phyloP scores from a whole-genome alignment of 1,140 invertebrate species.

The Drosophila malerkotliana region DNA sequence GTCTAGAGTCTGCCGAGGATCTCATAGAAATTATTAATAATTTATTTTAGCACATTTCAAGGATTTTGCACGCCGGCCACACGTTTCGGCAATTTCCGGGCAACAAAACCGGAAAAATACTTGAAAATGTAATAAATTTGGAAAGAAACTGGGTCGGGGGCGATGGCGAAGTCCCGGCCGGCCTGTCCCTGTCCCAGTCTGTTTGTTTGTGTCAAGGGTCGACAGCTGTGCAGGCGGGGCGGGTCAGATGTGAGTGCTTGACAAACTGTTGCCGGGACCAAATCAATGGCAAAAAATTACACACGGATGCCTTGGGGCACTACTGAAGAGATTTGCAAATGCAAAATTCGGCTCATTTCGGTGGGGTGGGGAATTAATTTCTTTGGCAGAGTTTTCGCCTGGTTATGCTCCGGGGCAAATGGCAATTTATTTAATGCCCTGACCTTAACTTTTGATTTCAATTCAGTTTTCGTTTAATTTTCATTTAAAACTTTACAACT shows the following conservation, averaged over 20 bases:
- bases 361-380: conserved; percentile 53
- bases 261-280: conserved; percentile 66
- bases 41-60: conserved; percentile 77
- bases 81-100: conserved; percentile 78
- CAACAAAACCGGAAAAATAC: conserved; percentile 77
- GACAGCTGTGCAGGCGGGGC: conserved; percentile 26
- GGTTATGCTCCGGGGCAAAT: conserved; percentile 41
- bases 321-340: conserved; percentile 43
- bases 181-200: conserved; percentile 8
- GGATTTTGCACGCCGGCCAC: conserved; percentile 68
- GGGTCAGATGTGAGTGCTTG: conserved; percentile 55
- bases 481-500: conserved; percentile 38
- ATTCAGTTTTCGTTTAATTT: conserved; percentile 34
- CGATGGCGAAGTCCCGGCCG: conserved; percentile 29
- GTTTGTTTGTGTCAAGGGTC: conserved; percentile 54
- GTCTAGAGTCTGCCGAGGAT: conserved; percentile 26
- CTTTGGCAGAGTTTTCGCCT: conserved; percentile 41
- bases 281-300: conserved; percentile 76
- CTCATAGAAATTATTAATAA: conserved; percentile 78
- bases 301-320: conserved; percentile 60
- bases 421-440: conserved; percentile 51
- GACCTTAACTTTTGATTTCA: conserved; percentile 51
- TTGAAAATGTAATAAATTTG: conserved; percentile 78
- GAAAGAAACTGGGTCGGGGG: conserved; percentile 13
- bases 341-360: conserved; percentile 13